Evolutionary conservation across 2,113 vertebrate genomes (phyloP).

Genomic region (Aspiorhynchus laticeps): DNA sequence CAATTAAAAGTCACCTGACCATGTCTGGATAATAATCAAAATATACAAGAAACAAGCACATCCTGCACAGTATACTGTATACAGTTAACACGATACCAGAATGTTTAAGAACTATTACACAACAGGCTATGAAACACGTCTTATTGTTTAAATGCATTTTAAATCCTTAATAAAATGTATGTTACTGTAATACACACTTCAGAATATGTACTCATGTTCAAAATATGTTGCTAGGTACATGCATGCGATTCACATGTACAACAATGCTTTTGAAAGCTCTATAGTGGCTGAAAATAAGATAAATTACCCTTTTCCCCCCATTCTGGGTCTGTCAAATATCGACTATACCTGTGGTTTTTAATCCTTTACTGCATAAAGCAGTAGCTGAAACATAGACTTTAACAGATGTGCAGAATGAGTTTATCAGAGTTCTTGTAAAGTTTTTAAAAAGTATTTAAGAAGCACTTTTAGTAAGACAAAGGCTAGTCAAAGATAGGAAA

Average conservation of each 20-base stretch:
- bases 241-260: background rate
- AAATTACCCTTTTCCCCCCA: too few species aligned
- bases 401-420: background rate
- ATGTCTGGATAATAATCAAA: background rate
- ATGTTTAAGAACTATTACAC: background rate
- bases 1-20: background rate
- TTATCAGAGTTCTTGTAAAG: background rate
- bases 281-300: background rate
- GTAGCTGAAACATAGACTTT: background rate
- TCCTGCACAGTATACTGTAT: background rate
- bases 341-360: background rate
- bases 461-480: background rate
- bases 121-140: background rate
- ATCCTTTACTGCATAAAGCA: background rate
- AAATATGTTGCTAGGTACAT: background rate
- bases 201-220: background rate
- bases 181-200: background rate
- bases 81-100: background rate
- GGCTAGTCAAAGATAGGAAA: background rate
- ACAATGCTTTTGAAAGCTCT: background rate
- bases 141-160: background rate
- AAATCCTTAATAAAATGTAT: conserved; percentile 5
- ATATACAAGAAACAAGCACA: background rate
- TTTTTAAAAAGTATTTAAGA: background rate
- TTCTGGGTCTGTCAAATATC: background rate